A percentile compares a stretch with the other conserved stretches of the same genome.
phyloP scores from a whole-genome alignment of 2,113 vertebrate species.

The Protobothrops flavoviridis region DNA sequence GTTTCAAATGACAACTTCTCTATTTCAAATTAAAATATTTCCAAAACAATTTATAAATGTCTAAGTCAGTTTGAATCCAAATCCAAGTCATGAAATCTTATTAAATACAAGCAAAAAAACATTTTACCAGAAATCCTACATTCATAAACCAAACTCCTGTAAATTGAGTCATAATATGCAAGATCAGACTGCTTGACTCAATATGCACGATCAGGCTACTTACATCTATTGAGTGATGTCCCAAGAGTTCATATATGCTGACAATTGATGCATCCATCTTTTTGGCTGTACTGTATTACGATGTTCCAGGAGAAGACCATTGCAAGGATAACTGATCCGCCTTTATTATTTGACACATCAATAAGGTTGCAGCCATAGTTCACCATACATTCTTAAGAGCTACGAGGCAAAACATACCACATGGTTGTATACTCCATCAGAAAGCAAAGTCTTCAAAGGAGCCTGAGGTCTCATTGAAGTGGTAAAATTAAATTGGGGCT shows the following conservation, averaged over 20 bases:
- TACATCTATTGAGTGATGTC: neutral
- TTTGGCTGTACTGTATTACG: neutral
- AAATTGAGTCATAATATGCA: neutral
- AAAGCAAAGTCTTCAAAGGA: neutral
- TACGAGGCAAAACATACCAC: neutral
- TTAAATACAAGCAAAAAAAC: neutral
- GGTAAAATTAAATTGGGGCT: neutral
- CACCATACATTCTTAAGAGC: neutral
- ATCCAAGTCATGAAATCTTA: neutral
- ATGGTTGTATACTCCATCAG: rapidly evolving
- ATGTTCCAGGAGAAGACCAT: neutral
- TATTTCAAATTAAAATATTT: neutral
- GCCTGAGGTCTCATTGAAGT: neutral
- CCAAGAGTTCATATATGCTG: neutral
- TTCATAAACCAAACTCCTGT: neutral
- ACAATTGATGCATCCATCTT: neutral
- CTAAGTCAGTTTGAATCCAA: neutral
- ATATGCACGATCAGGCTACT: neutral
- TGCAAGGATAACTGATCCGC: neutral
- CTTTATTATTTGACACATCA: neutral
- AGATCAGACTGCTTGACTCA: neutral
- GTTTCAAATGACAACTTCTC: neutral
- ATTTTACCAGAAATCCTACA: neutral
- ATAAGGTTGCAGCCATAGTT: neutral
- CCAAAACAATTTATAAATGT: neutral